phyloP scores from a whole-genome alignment of 1,140 invertebrate species.

The Caenorhabditis briggsae region DNA sequence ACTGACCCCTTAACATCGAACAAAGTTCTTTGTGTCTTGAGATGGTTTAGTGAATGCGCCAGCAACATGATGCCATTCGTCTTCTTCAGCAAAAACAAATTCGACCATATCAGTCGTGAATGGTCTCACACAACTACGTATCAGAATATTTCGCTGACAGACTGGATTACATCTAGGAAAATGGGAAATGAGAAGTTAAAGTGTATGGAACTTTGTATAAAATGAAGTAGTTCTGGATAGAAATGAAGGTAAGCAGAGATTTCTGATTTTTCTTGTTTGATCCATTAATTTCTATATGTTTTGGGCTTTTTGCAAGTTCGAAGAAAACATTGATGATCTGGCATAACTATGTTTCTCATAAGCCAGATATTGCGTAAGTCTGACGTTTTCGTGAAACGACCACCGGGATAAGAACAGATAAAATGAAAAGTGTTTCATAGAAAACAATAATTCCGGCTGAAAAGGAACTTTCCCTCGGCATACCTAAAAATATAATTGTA shows the following conservation, averaged over 20 bases:
- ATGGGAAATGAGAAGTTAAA: background rate
- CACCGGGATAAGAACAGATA: too few species aligned
- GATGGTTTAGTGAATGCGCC: conserved; percentile 19
- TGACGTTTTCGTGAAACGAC: too few species aligned
- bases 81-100: background rate
- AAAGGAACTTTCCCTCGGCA: too few species aligned
- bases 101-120: background rate
- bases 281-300: too few species aligned
- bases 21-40: conserved; percentile 36
- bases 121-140: background rate
- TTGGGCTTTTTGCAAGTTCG: too few species aligned
- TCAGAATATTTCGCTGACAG: conserved; percentile 26
- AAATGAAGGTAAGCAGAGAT: background rate
- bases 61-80: background rate
- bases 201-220: background rate
- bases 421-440: too few species aligned
- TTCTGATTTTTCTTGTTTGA: too few species aligned
- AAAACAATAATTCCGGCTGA: too few species aligned
- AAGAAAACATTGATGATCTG: too few species aligned
- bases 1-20: background rate
- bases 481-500: too few species aligned
- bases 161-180: conserved; percentile 37
- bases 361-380: too few species aligned
- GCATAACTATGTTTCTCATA: too few species aligned
- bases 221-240: background rate